These are phyloP conservation scores for Semibalanus balanoides DNA, from an alignment of 1,140 invertebrate genomes.

Conservation along the genomic window DNA sequence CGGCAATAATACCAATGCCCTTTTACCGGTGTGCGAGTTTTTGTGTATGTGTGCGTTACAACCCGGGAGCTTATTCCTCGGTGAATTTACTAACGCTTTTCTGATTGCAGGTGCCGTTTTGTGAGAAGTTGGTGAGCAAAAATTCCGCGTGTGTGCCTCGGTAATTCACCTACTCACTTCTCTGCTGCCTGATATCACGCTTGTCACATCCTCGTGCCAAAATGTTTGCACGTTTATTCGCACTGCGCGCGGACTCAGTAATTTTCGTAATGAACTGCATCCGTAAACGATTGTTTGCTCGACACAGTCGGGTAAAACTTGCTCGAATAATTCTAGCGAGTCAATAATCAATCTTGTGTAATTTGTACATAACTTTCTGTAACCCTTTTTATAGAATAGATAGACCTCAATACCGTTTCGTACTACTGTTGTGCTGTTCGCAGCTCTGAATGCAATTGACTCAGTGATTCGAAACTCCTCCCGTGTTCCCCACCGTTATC, in stretches of 20 bases:
- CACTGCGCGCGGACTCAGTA: neutral
- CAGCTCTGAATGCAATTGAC: too few species aligned
- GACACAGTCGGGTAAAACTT: too few species aligned
- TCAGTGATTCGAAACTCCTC: too few species aligned
- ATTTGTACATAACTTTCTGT: too few species aligned
- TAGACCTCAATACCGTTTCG: too few species aligned
- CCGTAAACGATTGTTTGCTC: neutral
- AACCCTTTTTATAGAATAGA: too few species aligned
- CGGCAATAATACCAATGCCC: neutral
- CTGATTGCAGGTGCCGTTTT: constrained; percentile 1
- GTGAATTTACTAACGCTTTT: neutral
- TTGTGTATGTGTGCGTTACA: neutral
- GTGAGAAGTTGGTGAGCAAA: constrained; percentile 1
- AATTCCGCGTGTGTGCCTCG: constrained; percentile 1
- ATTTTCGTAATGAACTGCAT: neutral
- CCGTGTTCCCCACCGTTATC: neutral
- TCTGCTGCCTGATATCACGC: neutral
- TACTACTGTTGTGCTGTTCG: too few species aligned
- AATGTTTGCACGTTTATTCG: neutral
- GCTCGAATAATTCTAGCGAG: too few species aligned
- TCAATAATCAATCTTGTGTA: too few species aligned
- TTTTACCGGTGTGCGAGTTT: neutral
- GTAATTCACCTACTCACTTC: constrained; percentile 2
- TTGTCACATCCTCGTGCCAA: neutral
- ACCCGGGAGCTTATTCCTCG: neutral